These are phyloP conservation scores for Drosophila picticornis DNA, from an alignment of 2,888 invertebrate genomes.

Conservation along the genomic window DNA sequence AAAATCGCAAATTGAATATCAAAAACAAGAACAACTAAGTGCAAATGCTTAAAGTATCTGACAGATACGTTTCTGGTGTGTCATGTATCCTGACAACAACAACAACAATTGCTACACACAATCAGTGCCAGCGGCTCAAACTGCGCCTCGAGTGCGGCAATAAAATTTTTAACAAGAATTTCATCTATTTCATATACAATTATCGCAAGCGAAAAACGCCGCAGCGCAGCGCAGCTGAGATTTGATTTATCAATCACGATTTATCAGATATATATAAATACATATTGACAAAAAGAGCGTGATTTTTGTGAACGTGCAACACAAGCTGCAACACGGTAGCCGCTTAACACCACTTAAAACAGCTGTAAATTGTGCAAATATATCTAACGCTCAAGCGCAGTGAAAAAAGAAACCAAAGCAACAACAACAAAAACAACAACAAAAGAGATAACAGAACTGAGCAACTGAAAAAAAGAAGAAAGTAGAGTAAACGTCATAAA, in stretches of 20 bases:
- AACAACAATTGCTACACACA: slow-evolving; percentile 23
- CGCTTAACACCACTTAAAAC: slow-evolving; percentile 46
- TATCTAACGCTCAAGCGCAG: slow-evolving; percentile 27
- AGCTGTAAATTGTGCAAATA: slow-evolving; percentile 82
- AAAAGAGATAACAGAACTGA: slow-evolving; percentile 26
- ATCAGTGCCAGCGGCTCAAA: slow-evolving; percentile 40
- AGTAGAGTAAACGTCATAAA: slow-evolving; percentile 60
- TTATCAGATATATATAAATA: slow-evolving; percentile 6
- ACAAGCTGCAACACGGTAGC: slow-evolving; percentile 45
- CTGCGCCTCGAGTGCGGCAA: slow-evolving; percentile 71
- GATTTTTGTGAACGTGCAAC: slow-evolving; percentile 58
- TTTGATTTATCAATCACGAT: slow-evolving; percentile 8
- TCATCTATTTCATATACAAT: slow-evolving; percentile 83
- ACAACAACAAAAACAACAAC: slow-evolving; percentile 28
- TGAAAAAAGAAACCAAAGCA: slow-evolving; percentile 20
- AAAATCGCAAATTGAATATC: slow-evolving; percentile 48
- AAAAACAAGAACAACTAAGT: slow-evolving; percentile 38
- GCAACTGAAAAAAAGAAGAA: background rate
- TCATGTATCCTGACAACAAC: slow-evolving; percentile 65
- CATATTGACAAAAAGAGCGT: slow-evolving; percentile 64
- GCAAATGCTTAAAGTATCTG: slow-evolving; percentile 62
- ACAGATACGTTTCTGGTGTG: slow-evolving; percentile 63
- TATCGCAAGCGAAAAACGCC: slow-evolving; percentile 79
- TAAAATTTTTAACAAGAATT: slow-evolving; percentile 76
- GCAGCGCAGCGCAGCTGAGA: slow-evolving; percentile 24